Evolutionary conservation across 2,797 vertebrate species (phyloP).

Genomic region (Acridotheres tristis): DNA sequence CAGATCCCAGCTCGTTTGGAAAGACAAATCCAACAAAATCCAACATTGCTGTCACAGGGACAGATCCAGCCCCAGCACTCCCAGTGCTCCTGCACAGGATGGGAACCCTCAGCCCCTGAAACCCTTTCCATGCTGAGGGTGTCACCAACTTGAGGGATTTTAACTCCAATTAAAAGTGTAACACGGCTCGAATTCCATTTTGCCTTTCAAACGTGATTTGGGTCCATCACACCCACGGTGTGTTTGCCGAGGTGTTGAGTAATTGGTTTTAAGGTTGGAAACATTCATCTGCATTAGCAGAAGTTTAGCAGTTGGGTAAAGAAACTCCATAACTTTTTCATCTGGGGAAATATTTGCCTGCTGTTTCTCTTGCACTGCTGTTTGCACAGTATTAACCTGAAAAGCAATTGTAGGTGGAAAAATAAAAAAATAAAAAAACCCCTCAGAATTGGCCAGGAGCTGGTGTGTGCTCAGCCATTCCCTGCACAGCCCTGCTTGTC

Average conservation of each 20-base stretch:
- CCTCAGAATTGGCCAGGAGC: background rate
- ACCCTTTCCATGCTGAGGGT: background rate
- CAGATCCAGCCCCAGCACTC: no score
- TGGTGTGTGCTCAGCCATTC: background rate
- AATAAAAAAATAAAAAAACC: accelerated
- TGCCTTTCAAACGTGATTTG: background rate
- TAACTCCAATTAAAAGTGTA: background rate
- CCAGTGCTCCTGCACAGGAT: background rate
- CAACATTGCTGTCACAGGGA: no score
- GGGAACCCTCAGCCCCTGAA: background rate
- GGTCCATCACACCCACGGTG: background rate
- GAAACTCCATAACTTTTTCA: background rate
- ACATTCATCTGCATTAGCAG: background rate
- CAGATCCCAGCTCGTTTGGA: no score
- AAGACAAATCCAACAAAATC: no score
- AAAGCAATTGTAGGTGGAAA: background rate
- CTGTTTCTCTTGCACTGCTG: background rate
- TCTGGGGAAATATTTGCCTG: background rate
- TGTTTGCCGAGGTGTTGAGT: background rate
- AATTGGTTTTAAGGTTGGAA: background rate
- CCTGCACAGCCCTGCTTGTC: background rate
- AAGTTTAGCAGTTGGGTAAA: background rate
- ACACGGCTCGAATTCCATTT: background rate
- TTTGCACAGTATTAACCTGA: background rate
- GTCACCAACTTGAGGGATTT: background rate